Evolutionary conservation across 2,113 vertebrate species (phyloP).

Genomic region (Nothoprocta pentlandii): DNA sequence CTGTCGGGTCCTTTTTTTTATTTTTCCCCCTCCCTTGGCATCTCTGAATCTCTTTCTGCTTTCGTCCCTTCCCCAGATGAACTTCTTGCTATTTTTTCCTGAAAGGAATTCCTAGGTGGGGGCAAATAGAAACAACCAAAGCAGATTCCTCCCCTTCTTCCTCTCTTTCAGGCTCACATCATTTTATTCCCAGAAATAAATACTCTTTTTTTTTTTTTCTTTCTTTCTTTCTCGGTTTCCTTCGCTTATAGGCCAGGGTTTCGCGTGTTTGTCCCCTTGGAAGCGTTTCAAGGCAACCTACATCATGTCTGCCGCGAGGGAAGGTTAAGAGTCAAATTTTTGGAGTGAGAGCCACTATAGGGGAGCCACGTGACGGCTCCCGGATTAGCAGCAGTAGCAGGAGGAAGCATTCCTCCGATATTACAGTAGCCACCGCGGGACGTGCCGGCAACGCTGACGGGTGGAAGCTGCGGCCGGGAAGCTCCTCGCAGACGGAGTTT

Average conservation of each 20-base stretch:
- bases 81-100: not conserved
- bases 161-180: not conserved
- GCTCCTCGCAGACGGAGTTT: not conserved
- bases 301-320: slow-evolving; percentile 52
- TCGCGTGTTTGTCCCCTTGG: slow-evolving; percentile 56
- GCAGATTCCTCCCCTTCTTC: not conserved
- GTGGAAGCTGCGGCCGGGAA: slow-evolving; percentile 19
- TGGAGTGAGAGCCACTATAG: slow-evolving; percentile 36
- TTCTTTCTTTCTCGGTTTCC: not conserved
- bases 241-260: slow-evolving; percentile 51
- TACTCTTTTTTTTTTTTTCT: not conserved
- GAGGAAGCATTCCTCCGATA: slow-evolving; percentile 58
- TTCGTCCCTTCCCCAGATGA: not conserved
- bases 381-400: slow-evolving; percentile 71
- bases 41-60: slow-evolving; percentile 8
- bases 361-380: slow-evolving; percentile 25
- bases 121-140: slow-evolving; percentile 20
- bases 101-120: not conserved
- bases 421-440: slow-evolving; percentile 48
- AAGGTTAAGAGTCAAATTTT: slow-evolving; percentile 75
- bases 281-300: slow-evolving; percentile 60
- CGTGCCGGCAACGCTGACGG: slow-evolving; percentile 39
- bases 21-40: not conserved
- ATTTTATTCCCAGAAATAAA: slow-evolving; percentile 56
- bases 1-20: not conserved